Evolutionary conservation across 1,140 invertebrate genomes (phyloP).

Genomic region (Drosophila grimshawi): DNA sequence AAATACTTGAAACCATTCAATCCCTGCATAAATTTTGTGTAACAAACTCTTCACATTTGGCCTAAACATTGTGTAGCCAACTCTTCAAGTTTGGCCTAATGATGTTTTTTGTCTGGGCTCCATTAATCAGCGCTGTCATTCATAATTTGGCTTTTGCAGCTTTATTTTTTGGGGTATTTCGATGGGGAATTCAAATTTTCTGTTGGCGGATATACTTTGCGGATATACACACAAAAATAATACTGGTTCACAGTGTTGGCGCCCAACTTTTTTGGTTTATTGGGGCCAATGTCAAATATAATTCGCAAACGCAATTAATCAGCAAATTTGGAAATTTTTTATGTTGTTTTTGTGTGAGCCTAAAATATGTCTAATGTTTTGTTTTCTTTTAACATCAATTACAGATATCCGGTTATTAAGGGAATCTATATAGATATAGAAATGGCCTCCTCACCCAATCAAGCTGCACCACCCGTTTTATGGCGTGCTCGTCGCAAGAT

Average conservation of each 20-base stretch:
- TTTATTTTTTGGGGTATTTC: conserved; percentile 25
- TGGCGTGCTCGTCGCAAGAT: conserved; percentile 90
- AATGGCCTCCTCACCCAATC: conserved; percentile 89
- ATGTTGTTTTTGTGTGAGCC: background rate
- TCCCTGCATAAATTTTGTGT: conserved; percentile 11
- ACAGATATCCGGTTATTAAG: conserved; percentile 75
- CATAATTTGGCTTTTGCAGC: conserved; percentile 32
- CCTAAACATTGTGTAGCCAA: conserved; percentile 40
- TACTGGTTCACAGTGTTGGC: conserved; percentile 45
- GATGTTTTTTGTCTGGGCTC: conserved; percentile 53
- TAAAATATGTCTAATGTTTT: background rate
- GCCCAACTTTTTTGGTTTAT: conserved; percentile 19
- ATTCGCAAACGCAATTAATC: conserved; percentile 42
- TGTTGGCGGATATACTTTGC: conserved; percentile 58
- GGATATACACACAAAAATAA: conserved; percentile 34
- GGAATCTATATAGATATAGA: conserved; percentile 80
- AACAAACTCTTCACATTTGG: conserved; percentile 19
- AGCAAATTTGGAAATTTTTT: conserved; percentile 37
- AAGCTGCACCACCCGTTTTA: conserved; percentile 91
- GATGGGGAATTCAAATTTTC: conserved; percentile 10
- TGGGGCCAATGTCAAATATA: background rate
- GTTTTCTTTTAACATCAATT: conserved; percentile 37
- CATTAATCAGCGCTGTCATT: conserved; percentile 77
- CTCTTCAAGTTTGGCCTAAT: conserved; percentile 56
- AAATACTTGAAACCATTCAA: background rate